These are phyloP conservation scores for Drosophila tani DNA, from an alignment of 1,140 invertebrate genomes.

Conservation along the genomic window DNA sequence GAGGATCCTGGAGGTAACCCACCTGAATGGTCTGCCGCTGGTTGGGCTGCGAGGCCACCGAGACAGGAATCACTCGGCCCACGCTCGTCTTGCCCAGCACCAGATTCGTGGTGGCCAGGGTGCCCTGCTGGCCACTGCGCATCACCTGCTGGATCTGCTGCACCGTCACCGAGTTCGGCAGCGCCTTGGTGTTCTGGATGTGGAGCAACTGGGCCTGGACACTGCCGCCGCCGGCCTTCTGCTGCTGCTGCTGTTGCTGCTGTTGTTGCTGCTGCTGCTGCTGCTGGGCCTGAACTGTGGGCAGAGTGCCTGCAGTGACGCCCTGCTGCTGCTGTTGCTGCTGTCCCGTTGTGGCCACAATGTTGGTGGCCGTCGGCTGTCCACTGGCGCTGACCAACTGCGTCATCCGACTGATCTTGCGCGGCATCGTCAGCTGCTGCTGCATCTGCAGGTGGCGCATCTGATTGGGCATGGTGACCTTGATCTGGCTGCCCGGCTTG, in stretches of 20 bases:
- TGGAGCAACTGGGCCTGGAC: constrained; percentile 80
- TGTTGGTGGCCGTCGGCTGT: constrained; percentile 62
- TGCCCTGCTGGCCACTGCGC: constrained; percentile 86
- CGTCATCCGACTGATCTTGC: constrained; percentile 87
- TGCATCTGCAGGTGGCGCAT: constrained; percentile 89
- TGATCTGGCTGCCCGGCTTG: constrained; percentile 84
- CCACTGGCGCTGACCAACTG: constrained; percentile 86
- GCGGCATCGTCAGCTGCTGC: constrained; percentile 88
- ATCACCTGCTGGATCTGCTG: constrained; percentile 93
- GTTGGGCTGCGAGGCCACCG: constrained; percentile 79
- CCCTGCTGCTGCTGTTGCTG: constrained; percentile 71
- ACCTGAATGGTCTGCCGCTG: constrained; percentile 84
- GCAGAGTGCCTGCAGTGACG: constrained; percentile 59
- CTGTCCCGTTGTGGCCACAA: constrained; percentile 53
- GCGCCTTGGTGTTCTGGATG: constrained; percentile 86
- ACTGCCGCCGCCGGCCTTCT: constrained; percentile 49
- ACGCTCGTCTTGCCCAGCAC: constrained; percentile 83
- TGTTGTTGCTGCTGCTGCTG: constrained; percentile 39
- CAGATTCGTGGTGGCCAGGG: constrained; percentile 63
- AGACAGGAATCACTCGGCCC: constrained; percentile 82
- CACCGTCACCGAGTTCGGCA: constrained; percentile 89
- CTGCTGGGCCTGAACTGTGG: constrained; percentile 43
- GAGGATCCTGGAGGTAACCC: constrained; percentile 1
- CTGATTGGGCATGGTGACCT: constrained; percentile 88
- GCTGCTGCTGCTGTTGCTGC: constrained; percentile 62